These are phyloP conservation scores for Lasioglossum oenotherae DNA, from an alignment of 2,888 invertebrate genomes.

Conservation along the genomic window DNA sequence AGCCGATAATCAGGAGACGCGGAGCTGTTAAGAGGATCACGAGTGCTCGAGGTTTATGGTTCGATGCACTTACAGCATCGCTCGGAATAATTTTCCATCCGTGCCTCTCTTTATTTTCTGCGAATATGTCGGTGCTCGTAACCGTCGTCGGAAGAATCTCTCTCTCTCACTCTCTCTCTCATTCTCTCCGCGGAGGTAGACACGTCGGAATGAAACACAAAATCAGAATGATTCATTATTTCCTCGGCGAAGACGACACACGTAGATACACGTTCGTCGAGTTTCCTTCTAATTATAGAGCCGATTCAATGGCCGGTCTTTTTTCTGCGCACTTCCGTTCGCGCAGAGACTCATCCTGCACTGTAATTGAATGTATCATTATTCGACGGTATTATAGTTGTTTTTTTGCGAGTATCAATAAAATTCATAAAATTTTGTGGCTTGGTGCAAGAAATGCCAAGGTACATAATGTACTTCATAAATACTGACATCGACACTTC, in stretches of 20 bases:
- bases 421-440: no score
- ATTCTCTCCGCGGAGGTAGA: not conserved
- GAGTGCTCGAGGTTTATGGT: slow-evolving; percentile 15
- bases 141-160: slow-evolving; percentile 1
- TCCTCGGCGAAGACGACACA: not conserved
- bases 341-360: not conserved
- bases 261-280: not conserved
- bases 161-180: not conserved
- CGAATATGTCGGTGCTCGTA: slow-evolving; percentile 8
- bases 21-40: not conserved
- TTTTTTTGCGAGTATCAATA: not conserved
- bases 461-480: no score
- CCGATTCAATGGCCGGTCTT: slow-evolving; percentile 2
- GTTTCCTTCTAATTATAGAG: slow-evolving; percentile 14
- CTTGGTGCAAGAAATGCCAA: no score
- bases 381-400: slow-evolving; percentile 5
- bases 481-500: no score
- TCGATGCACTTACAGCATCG: slow-evolving; percentile 15
- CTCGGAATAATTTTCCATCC: slow-evolving; percentile 14
- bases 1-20: slow-evolving; percentile 54
- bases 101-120: not conserved
- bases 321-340: not conserved
- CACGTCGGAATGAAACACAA: slow-evolving; percentile 5
- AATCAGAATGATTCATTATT: slow-evolving; percentile 21
- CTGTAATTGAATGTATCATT: not conserved